Percentiles rank a stretch among this genome's conserved stretches.
Evolutionary conservation across 2,888 invertebrate species (phyloP).

Genomic region (Blastobasis lacticolella): DNA sequence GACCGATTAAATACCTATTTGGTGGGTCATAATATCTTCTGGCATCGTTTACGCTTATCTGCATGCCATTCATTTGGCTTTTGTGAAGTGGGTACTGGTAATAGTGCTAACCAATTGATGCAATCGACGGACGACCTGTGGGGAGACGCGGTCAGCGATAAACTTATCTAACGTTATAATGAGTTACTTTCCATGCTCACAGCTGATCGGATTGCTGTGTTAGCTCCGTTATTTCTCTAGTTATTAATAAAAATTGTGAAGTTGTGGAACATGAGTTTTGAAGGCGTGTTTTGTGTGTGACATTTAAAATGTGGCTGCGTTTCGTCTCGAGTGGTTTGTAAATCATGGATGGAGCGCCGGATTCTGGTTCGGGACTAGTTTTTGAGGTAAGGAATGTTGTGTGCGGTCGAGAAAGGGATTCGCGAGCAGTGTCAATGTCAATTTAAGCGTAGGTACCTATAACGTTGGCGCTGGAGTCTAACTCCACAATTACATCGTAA

Average conservation of each 20-base stretch:
- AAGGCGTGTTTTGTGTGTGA: no score
- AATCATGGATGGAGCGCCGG: no score
- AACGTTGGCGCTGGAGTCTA: no score
- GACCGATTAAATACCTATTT: neutral
- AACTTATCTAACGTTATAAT: conserved; percentile 31
- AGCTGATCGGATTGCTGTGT: conserved; percentile 1
- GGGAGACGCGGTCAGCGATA: conserved; percentile 39
- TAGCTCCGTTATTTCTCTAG: neutral
- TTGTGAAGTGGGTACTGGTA: no score
- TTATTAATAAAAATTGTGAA: conserved; percentile 3
- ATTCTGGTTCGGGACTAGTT: conserved; percentile 23
- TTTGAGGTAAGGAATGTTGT: conserved; percentile 29
- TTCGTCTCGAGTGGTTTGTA: no score
- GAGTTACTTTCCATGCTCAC: neutral
- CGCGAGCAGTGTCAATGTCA: no score
- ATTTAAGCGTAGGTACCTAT: no score
- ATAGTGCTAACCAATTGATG: neutral
- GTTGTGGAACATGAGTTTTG: conserved; percentile 2
- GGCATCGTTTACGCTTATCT: neutral
- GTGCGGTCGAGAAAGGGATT: no score
- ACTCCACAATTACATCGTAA: no score
- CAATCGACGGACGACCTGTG: neutral
- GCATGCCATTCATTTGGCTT: no score
- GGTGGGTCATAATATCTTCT: neutral
- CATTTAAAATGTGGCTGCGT: no score